Evolutionary conservation across 2,113 vertebrate species (phyloP), one percentile per base, ranked within the genome.

Genomic region (Lepus timidus): DNA sequence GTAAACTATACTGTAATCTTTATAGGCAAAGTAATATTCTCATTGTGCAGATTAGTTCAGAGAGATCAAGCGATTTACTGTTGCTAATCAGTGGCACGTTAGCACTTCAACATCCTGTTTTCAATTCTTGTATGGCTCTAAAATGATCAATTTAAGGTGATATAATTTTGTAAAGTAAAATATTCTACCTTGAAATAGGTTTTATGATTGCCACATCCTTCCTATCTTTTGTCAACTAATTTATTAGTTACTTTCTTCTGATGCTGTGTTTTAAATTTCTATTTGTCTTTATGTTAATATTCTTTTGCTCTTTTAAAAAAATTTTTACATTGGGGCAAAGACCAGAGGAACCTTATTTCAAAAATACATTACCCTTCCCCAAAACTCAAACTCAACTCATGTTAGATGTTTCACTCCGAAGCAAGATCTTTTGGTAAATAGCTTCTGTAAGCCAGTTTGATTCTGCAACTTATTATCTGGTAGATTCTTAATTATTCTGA

Each of bases 351-450:
- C 31, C 52, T 82, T 74, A 39, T 89, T 23, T 74, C 4, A 29
- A 79, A 88, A 85, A 16, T 67, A 65, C 17, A 65, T 90, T 88
- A 49, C 44, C 33, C 12, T 89, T 94, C n/a, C 2, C 49, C 49
- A 44, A 79, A 94, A 89, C 23, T 87, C 1, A 36, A 92, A 55
- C 33, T 23, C 68, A 82, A 9, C 17, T 90, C 80, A 51, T 58
- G 27, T 83, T 86, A 75, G 39, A 23, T 87, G 19, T 85, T 85
- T 95, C 36, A 64, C 62, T 31, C 36, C 81, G n/a, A 95, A 89
- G 11, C 31, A 81, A 78, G 31, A 62, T 44, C 33, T 96, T 95
- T 75, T 86, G 90, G 31, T 88, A 76, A 78, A 85, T 52, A 64
- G 13, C 23, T 82, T 92, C 91, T 76, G 27, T 36, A 25, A 49